Conservation (phyloP, 2,113 vertebrate species). For the Empidonax traillii region DNA sequence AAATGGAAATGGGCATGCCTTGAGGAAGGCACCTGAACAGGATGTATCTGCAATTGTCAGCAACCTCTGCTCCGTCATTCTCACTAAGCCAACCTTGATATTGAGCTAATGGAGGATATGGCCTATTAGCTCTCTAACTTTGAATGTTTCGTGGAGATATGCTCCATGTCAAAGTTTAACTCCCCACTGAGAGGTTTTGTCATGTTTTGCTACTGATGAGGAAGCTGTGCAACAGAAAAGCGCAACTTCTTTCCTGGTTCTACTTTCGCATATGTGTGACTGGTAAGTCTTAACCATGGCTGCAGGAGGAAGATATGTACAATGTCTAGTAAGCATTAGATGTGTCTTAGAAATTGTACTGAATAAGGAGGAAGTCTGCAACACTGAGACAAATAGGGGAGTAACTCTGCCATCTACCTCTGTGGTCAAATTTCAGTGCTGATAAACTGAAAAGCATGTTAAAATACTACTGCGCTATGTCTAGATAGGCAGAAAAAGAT, state of each 20-base stretch:
- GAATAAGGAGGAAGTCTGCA: neutral
- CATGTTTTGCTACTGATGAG: neutral
- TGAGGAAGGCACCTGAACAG: neutral
- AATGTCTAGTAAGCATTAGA: neutral
- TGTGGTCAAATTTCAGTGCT: neutral
- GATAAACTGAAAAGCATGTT: neutral
- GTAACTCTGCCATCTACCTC: neutral
- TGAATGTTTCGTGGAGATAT: neutral
- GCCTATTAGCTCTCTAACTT: neutral
- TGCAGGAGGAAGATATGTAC: neutral
- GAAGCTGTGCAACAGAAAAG: neutral
- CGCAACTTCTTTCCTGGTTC: neutral
- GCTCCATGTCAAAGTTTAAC: neutral
- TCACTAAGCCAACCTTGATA: neutral
- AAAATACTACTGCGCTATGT: neutral
- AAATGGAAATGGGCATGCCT: neutral
- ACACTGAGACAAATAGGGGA: neutral
- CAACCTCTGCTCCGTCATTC: neutral
- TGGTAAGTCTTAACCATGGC: neutral
- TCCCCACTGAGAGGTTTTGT: neutral
- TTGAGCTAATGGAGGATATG: neutral
- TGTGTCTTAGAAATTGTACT: neutral
- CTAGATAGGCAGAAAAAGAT: neutral
- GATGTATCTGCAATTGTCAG: neutral
- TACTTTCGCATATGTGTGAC: neutral